Percentiles rank a stretch among this genome's conserved stretches.
Evolutionary conservation across 2,888 invertebrate species (phyloP).

Genomic region (Melanotus villosus): DNA sequence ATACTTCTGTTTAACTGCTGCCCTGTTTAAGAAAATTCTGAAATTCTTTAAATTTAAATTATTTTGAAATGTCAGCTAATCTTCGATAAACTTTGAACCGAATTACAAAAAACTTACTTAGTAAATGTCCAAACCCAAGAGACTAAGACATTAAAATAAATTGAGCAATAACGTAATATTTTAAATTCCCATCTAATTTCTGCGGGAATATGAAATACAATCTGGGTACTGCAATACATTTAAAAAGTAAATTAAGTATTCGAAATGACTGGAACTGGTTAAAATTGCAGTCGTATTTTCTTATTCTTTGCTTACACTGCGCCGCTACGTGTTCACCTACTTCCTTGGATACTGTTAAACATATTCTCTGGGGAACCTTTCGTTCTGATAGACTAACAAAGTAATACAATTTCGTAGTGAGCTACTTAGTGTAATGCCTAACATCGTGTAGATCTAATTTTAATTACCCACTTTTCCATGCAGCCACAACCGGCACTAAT

Average conservation of each 20-base stretch:
- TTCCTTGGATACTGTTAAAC: constrained; percentile 35
- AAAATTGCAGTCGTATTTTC: constrained; percentile 35
- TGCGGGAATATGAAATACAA: no score
- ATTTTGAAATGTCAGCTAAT: no score
- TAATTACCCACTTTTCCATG: constrained; percentile 27
- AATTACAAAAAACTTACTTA: no score
- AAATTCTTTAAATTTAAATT: no score
- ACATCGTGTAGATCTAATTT: constrained; percentile 12
- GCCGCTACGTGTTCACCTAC: constrained; percentile 29
- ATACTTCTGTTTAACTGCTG: no score
- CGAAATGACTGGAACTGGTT: constrained; percentile 19
- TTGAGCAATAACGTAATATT: no score
- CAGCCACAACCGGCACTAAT: constrained; percentile 7
- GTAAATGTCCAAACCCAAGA: no score
- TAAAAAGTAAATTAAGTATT: constrained; percentile 20
- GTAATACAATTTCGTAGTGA: constrained; percentile 38
- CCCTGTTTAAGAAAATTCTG: no score
- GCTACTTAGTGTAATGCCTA: constrained; percentile 29
- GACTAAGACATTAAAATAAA: no score
- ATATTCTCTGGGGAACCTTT: constrained; percentile 41
- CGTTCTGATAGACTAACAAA: constrained; percentile 44
- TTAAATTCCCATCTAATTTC: no score
- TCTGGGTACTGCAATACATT: no score
- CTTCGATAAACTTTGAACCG: no score
- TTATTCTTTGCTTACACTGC: constrained; percentile 25